Evolutionary conservation across 1,140 invertebrate species (phyloP).

Genomic region (Cotesia vestalis): DNA sequence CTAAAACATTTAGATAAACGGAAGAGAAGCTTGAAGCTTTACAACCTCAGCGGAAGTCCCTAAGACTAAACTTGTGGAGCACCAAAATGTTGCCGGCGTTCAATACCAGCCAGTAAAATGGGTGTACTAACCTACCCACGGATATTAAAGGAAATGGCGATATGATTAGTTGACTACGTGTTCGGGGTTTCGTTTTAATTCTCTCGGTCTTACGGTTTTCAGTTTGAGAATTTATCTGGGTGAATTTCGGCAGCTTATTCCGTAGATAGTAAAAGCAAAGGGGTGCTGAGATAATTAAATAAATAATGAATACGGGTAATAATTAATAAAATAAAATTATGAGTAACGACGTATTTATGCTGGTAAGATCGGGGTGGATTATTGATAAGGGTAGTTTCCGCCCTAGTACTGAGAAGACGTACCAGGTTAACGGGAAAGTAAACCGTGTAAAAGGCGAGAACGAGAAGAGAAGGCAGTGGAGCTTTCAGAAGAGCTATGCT

Average conservation of each 20-base stretch:
- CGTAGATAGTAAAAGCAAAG: conserved; percentile 14
- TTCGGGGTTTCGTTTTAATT: conserved; percentile 57
- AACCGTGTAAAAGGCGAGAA: conserved; percentile 36
- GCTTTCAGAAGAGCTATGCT: conserved; percentile 61
- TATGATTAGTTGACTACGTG: conserved; percentile 68
- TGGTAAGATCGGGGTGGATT: conserved; percentile 54
- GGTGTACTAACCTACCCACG: conserved; percentile 58
- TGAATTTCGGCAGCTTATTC: too few relatives aligned
- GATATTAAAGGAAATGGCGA: conserved; percentile 69
- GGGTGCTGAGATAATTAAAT: neutral
- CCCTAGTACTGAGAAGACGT: neutral
- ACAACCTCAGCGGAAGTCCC: conserved; percentile 61
- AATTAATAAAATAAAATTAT: conserved; percentile 31
- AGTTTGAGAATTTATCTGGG: too few relatives aligned
- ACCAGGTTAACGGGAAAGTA: too few relatives aligned
- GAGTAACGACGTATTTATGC: conserved; percentile 59
- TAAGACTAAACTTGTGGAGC: conserved; percentile 50
- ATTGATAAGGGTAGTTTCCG: conserved; percentile 65
- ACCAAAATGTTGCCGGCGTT: conserved; percentile 40
- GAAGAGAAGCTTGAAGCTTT: conserved; percentile 49
- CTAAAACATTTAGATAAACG: conserved; percentile 60
- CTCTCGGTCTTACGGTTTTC: neutral
- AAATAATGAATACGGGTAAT: neutral
- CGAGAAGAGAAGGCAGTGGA: conserved; percentile 40
- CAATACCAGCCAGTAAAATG: conserved; percentile 21